Percentiles rank a stretch among this genome's conserved stretches.
Conservation (phyloP, 2,888 invertebrate genomes). For the Phrixothrix hirtus region DNA sequence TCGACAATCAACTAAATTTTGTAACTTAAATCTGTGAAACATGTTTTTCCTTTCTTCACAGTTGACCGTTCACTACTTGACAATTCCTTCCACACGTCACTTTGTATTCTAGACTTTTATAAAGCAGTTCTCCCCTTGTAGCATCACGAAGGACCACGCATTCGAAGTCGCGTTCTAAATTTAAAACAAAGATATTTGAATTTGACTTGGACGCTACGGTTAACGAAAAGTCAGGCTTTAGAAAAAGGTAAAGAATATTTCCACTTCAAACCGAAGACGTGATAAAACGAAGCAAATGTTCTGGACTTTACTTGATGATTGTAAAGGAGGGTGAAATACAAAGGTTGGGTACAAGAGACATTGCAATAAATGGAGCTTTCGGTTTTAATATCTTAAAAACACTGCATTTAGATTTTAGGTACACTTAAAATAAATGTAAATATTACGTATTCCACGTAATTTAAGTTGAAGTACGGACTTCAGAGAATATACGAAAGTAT, state of each 20-base stretch:
- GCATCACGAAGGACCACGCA: conserved; percentile 22
- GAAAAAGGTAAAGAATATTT: conserved; percentile 38
- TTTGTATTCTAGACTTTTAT: conserved; percentile 28
- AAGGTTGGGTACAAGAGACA: background rate
- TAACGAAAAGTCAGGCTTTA: conserved; percentile 32
- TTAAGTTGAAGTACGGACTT: no score
- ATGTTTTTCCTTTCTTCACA: conserved; percentile 15
- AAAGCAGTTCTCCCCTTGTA: conserved; percentile 28
- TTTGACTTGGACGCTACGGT: conserved; percentile 31
- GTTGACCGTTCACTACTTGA: conserved; percentile 31
- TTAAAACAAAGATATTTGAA: conserved; percentile 36
- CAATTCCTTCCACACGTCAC: conserved; percentile 30
- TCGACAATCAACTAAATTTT: conserved; percentile 20
- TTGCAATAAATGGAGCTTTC: no score
- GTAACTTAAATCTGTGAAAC: conserved; percentile 17
- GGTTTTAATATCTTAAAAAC: no score
- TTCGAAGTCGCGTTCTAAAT: conserved; percentile 22
- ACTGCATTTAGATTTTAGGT: no score
- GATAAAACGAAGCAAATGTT: conserved; percentile 50
- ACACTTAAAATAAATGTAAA: no score
- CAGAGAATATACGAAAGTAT: no score
- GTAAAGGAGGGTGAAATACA: background rate
- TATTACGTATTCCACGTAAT: no score
- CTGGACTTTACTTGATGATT: conserved; percentile 26
- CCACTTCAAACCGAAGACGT: conserved; percentile 47